Base-by-base conservation (phyloP, 2,113 vertebrate genomes). In the Vicugna pacos region DNA sequence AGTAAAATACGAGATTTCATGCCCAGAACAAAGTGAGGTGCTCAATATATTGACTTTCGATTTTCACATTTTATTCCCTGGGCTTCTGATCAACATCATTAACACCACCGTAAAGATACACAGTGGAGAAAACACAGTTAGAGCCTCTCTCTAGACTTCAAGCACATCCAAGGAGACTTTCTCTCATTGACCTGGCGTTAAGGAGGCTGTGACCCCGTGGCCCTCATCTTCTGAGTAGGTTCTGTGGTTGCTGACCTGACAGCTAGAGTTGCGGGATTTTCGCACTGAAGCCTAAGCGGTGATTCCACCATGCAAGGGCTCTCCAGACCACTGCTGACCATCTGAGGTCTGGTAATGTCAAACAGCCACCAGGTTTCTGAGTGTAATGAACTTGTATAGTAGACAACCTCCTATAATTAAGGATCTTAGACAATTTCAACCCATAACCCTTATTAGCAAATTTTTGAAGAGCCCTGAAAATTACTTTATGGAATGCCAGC, bases 51-150 rank as follows among this genome's bases (percentile, higher is more conserved):
- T 60, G 11, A 65, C 58, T 89, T 84, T 91, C 67, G 54, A 62
- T 16, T 75, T 95, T 87, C 69, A 76, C 54, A 83, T 96, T 80
- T 91, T 62, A 46, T 89, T 88, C 76, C 80, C 62, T 32, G 46
- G 24, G 69, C 83, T 79, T 86, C 80, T 60, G n/a, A 79, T 83
- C 67, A 72, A 30, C 28, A 16, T 84, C 42, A 54, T 65, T 64
- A 60, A 70, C 26, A 30, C n/a, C 46, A 32, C 38, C 84, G 38
- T 79, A 62, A 89, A 24, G 16, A 80, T 60, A 65, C 7, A 38
- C 26, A 15, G 14, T 30, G 35, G 12, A 30, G 13, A 50, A 65
- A 81, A 69, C 17, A 80, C 13, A 38, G 20, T 12, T 26, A 56
- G 65, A 64, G 42, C 2, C 30, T 87, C 28, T 69, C 58, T 77